Conservation (phyloP, 2,888 invertebrate species). For the Conops quadrifasciatus region DNA sequence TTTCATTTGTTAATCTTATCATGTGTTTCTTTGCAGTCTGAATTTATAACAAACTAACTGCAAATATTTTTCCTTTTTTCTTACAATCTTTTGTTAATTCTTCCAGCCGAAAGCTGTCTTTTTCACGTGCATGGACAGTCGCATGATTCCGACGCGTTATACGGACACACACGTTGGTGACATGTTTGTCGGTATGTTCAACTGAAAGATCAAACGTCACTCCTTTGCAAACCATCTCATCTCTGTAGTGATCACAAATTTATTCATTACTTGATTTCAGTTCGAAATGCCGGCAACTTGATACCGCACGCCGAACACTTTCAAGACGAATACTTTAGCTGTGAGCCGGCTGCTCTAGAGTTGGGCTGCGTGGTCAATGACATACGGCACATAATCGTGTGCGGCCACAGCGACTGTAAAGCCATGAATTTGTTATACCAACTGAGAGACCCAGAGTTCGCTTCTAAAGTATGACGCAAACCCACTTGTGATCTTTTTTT, state of each 20-base stretch:
- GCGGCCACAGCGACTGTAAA: conserved; percentile 98
- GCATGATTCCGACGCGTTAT: conserved; percentile 95
- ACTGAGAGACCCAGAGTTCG: conserved; percentile 79
- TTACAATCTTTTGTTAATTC: conserved; percentile 37
- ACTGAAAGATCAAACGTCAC: not conserved
- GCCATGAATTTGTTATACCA: conserved; percentile 93
- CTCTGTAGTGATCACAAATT: not conserved
- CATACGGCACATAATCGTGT: conserved; percentile 91
- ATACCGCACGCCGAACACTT: conserved; percentile 92
- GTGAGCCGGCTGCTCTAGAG: conserved; percentile 95
- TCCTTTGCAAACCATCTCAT: not conserved
- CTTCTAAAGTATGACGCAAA: conserved; percentile 71
- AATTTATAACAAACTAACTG: not conserved
- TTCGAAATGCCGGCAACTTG: conserved; percentile 95
- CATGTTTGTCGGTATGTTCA: conserved; percentile 88
- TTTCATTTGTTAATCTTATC: not conserved
- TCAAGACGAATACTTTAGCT: conserved; percentile 85
- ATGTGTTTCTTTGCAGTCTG: no score
- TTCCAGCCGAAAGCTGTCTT: conserved; percentile 94
- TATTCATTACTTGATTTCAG: conserved; percentile 65
- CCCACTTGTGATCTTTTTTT: not conserved
- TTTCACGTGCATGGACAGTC: conserved; percentile 98
- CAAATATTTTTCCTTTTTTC: not conserved
- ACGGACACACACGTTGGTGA: conserved; percentile 96
- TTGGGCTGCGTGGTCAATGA: conserved; percentile 92